Evolutionary conservation across 2,797 vertebrate species (phyloP).

Genomic region (Atherinosoma microstoma): DNA sequence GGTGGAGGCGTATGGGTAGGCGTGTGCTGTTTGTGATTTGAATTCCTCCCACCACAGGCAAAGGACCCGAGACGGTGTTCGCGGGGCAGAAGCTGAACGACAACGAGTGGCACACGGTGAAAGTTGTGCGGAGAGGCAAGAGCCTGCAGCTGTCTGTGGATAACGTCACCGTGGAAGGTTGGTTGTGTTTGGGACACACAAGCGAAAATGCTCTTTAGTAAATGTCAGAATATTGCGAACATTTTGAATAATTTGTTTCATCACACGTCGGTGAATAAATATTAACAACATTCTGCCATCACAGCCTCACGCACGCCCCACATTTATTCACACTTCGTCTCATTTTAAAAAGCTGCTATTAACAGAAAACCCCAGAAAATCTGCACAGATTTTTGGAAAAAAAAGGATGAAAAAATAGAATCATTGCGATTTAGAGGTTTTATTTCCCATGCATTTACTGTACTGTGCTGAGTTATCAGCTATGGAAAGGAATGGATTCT

Average conservation of each 20-base stretch:
- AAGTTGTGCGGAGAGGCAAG: slow-evolving; percentile 90
- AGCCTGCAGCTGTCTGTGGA: slow-evolving; percentile 94
- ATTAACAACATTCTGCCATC: not conserved
- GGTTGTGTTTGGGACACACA: slow-evolving; percentile 17
- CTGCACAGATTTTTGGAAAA: not conserved
- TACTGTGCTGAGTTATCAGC: slow-evolving; percentile 4
- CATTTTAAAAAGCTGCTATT: slow-evolving; percentile 14
- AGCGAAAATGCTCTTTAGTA: slow-evolving; percentile 1
- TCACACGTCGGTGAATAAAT: slow-evolving; percentile 17
- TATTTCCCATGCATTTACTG: not conserved
- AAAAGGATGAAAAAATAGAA: not conserved
- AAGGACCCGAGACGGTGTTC: slow-evolving; percentile 91
- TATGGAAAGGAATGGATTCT: slow-evolving; percentile 19
- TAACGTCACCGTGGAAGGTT: slow-evolving; percentile 95
- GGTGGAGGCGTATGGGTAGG: slow-evolving; percentile 20
- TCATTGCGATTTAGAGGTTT: not conserved
- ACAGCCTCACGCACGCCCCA: not conserved
- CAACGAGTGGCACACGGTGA: slow-evolving; percentile 95
- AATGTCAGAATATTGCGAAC: slow-evolving; percentile 13
- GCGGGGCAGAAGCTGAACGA: slow-evolving; percentile 95
- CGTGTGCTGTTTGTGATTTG: slow-evolving; percentile 65
- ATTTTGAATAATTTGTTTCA: not conserved
- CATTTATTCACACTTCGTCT: not conserved
- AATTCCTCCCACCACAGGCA: slow-evolving; percentile 82
- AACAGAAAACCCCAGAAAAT: not conserved